Evolutionary conservation across 2,113 vertebrate species (phyloP), one percentile per base, ranked within the genome.

Genomic region (Phaethon lepturus): DNA sequence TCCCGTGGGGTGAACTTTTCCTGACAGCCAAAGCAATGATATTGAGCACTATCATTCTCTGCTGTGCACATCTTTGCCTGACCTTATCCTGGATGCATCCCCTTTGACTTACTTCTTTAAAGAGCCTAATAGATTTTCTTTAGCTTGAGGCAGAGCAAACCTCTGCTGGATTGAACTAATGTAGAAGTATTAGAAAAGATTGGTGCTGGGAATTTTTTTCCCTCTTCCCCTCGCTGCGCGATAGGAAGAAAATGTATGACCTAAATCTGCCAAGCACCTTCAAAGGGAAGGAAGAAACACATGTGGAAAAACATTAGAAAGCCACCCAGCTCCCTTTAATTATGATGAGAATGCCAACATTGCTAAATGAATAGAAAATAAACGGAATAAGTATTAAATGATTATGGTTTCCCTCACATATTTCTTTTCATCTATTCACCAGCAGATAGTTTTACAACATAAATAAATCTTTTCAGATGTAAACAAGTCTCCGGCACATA

Each of bases 211-310:
- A 98, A 95, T 96, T 97, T 92, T 97, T 96, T 80, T 31, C 95
- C 93, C 94, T 96, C 89, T 97, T 97, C 85, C 88, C 75, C 62
- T 97, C 92, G 91, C 82, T 93, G 73, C 4, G 12, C 3, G 38
- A 96, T 96, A 95, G 86, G 85, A 97, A 96, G 92, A 93, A 97
- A 97, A 97, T 62, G 42, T 88, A 88, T 97, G 97, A 98, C 97
- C 97, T 97, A 97, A 97, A 97, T 97, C 96, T 98, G 97, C 97
- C 98, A 98, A 95, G 94, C 79, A 91, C 72, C 92, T 98, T 97
- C 95, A 89, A 97, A 98, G 90, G 56, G 67, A 96, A 95, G 92
- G 84, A 95, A 79, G 87, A 86, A 96, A 95, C 88, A 92, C 84
- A 23, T 77, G 82, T 90, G 94, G 80, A 89, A 96, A 94, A 69